These are phyloP conservation scores for Hirundichthys speculiger DNA, from an alignment of 2,113 vertebrate genomes.

Conservation along the genomic window DNA sequence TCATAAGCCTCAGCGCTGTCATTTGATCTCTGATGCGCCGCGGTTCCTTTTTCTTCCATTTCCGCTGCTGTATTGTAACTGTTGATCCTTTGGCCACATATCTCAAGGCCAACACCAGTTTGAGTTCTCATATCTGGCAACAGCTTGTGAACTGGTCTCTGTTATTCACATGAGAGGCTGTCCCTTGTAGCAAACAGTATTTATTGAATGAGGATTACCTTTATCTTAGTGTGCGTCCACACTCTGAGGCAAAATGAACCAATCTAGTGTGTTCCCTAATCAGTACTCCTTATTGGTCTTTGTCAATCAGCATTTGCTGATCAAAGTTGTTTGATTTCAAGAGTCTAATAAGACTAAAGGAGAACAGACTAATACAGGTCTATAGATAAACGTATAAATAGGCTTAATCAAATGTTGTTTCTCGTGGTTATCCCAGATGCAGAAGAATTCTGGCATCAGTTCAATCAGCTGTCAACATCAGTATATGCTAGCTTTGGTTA, in stretches of 20 bases:
- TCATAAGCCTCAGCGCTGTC: background rate
- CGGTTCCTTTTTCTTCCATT: background rate
- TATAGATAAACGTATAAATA: background rate
- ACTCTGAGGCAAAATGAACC: background rate
- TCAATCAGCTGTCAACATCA: slow-evolving; percentile 57
- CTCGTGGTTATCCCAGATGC: slow-evolving; percentile 28
- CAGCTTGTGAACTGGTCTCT: background rate
- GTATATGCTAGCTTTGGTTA: slow-evolving; percentile 37
- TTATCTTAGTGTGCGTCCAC: background rate
- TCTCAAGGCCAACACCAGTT: background rate
- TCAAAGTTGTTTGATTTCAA: slow-evolving; percentile 1
- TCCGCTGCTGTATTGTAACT: background rate
- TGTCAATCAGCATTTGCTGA: slow-evolving; percentile 25
- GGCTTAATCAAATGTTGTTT: slow-evolving; percentile 43
- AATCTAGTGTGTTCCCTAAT: background rate
- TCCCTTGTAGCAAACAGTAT: too few species aligned
- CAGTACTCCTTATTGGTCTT: slow-evolving; percentile 8
- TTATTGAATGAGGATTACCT: background rate
- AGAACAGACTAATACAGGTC: background rate
- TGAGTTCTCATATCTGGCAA: background rate
- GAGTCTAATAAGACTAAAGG: slow-evolving; percentile 6
- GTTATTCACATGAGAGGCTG: background rate
- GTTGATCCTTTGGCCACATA: background rate
- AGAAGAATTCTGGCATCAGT: slow-evolving; percentile 48
- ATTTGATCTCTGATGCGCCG: background rate